Base-by-base conservation (phyloP, 1,140 invertebrate genomes). In the Drosophila aff. region DNA sequence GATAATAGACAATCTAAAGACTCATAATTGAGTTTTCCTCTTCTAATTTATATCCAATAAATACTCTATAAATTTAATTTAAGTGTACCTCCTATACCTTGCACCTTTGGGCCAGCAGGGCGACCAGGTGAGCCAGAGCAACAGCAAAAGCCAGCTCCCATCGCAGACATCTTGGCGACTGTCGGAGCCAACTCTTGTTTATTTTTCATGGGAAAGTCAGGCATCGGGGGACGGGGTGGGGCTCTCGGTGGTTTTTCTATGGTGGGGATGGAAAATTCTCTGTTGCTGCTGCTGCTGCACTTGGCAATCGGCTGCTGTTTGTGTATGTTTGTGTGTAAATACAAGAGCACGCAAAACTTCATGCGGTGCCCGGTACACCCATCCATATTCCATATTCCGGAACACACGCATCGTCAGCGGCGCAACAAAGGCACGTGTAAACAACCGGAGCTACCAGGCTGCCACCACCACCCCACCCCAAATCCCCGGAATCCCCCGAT, bases 401-500 rank as follows among this genome's bases (percentile, higher is more conserved):
- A 87, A 87, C 83, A 87, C 83, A 87, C 83, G 83, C 83, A 89
- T 86, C 80, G 83, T 57, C 53, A 57, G 53, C 81, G 81, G 81
- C 76, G 82, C 83, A 86, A 87, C 84, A 90, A 84, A 89, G 85
- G 84, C 81, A 90, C 85, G 85, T 90, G 84, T 90, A 89, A 90
- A 90, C 84, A 90, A 90, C 73, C 71, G 77, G 77, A 72, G 79
- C 77, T 82, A 83, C 66, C 68, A 52, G 62, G 40, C 47, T 23
- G 11, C 46, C 46, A 16, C 13, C 23, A 7, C 21, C 21, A 18
- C 53, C 53, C 23, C n/a, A n/a, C 40, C 44, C 33, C 47, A 13
- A 33, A 46, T 43, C 52, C 46, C 43, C 65, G 50, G 53, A 40
- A 40, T 57, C 53, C 36, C 52, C 53, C 84, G 77, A 83, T 89